Evolutionary conservation across 2,113 vertebrate species (phyloP), one percentile per base, ranked within the genome.

Genomic region (Vulpes vulpes): DNA sequence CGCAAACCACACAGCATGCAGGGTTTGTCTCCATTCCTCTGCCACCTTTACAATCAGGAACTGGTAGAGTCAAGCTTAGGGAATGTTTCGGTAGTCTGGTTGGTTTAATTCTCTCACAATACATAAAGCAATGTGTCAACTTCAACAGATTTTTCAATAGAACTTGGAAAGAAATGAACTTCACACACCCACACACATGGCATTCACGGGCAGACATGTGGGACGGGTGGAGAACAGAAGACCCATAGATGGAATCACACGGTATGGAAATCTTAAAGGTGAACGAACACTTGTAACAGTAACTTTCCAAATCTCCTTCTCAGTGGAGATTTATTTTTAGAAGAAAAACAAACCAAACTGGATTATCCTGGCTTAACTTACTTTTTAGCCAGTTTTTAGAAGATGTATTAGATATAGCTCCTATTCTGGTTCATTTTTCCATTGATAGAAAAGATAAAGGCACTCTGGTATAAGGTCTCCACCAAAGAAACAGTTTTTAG

Each of bases 1-100:
- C 98, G 99, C 99, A 99, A 99, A 99, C 98, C 98, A 99, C 98
- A 99, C 99, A 98, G 94, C 99, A 98, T 99, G 99, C 99, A 69
- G 15, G 91, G 98, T 93, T 96, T 96, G 97, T 60, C 95, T 97
- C 96, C 86, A 94, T 60, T 92, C 92, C 95, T 82, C 0, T 10
- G 91, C 55, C 22, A 87, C 32, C 95, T 59, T 0, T 35, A 32
- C 22, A 20, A 87, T 43, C 4, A 53, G 92, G 19, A 43, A 78
- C 76, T 8, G 84, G 71, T 3, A 69, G 92, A 69, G 67, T 60
- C 65, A 38, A 88, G 60, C 71, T 4, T 22, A 62, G 65, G 59
- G 17, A 32, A 55, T 2, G 80, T 67, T 51, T 86, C 78, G 27
- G 65, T 2, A n/a, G 43, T 59, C 6, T 76, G 67, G 89, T 79